Base-by-base conservation (phyloP, 2,797 vertebrate genomes). In the Bufotes viridis region DNA sequence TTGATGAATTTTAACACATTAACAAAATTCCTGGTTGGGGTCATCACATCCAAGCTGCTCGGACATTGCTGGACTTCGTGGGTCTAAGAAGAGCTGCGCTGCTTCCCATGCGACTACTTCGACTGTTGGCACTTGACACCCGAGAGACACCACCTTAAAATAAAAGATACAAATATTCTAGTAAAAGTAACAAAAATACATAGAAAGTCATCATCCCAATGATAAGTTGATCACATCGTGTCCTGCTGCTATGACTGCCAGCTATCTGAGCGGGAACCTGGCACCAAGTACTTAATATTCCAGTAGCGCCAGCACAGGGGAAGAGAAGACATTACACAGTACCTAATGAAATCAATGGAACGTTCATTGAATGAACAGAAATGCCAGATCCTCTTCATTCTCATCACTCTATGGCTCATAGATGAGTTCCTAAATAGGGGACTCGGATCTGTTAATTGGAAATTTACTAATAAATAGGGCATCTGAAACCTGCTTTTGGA, bases 31-130 rank as follows among this genome's bases (percentile, higher is more conserved):
- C 91, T 87, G 65, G 79, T 85, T 85, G 88, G 2, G 18, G 81
- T 51, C 53, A 90, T 94, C 96, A 95, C 93, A 94, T 93, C 96
- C 96, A 97, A 78, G 95, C 95, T 61, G 96, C 93, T 88, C 91
- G 94, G 49, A 95, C 93, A 34, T 92, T 92, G 57, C 90, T 88
- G 51, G 90, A 85, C 84, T 92, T 92, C 61, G 94, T 96, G 58
- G 95, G 90, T 92, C 93, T 95, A 86, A 93, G 91, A 20, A 90
- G 78, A 2, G 91, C 89, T 55, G 93, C 94, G 22, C 87, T 91
- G 67, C 91, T 93, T 63, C 78, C 14, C 0, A 93, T 88, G 85
- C 94, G 95, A 84, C 96, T 91, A 0, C 91, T 95, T 89, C 92
- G 92, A 78, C 90, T 95, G 82, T 93, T 92, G 24, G 92, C 86